phyloP scores from a whole-genome alignment of 1,140 invertebrate genomes.

The Drosophila auraria region DNA sequence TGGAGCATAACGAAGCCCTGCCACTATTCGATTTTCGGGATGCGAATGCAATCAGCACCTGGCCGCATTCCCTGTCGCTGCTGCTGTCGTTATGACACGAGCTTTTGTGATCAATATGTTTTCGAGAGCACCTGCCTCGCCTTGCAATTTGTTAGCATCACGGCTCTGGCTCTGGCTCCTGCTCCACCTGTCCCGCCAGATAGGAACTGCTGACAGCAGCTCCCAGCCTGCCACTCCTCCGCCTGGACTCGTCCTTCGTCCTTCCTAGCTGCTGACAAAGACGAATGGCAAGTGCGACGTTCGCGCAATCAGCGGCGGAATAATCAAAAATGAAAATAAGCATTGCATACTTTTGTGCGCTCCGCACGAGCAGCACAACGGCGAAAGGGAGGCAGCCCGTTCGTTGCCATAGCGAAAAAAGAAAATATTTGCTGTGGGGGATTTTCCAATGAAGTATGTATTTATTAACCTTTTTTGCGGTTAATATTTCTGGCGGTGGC shows the following conservation, averaged over 20 bases:
- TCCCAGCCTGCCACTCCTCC: not conserved
- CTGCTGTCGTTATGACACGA: conserved; percentile 47
- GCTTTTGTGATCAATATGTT: conserved; percentile 62
- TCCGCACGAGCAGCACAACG: conserved; percentile 1
- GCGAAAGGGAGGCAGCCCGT: conserved; percentile 2
- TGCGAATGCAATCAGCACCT: conserved; percentile 59
- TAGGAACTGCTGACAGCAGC: conserved; percentile 41
- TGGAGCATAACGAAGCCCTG: conserved; percentile 36
- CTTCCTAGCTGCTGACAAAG: conserved; percentile 48
- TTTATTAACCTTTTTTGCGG: conserved; percentile 37
- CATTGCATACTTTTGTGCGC: conserved; percentile 57
- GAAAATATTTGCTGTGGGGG: conserved; percentile 14
- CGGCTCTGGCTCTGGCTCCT: not conserved
- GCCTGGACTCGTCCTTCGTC: conserved; percentile 2
- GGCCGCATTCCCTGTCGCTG: conserved; percentile 36
- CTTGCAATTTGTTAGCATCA: conserved; percentile 53
- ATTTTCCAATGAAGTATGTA: conserved; percentile 21
- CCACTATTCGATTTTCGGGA: conserved; percentile 45
- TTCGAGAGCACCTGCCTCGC: conserved; percentile 46
- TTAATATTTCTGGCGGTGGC: conserved; percentile 19
- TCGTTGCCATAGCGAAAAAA: conserved; percentile 5
- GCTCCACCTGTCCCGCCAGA: conserved; percentile 13
- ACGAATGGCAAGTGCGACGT: conserved; percentile 52
- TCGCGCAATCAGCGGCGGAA: conserved; percentile 42
- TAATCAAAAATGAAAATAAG: conserved; percentile 66